A percentile compares a stretch with the other conserved stretches of the same genome.
These are phyloP conservation scores for Nycticorax nycticorax DNA, from an alignment of 2,113 vertebrate species.

Conservation along the genomic window DNA sequence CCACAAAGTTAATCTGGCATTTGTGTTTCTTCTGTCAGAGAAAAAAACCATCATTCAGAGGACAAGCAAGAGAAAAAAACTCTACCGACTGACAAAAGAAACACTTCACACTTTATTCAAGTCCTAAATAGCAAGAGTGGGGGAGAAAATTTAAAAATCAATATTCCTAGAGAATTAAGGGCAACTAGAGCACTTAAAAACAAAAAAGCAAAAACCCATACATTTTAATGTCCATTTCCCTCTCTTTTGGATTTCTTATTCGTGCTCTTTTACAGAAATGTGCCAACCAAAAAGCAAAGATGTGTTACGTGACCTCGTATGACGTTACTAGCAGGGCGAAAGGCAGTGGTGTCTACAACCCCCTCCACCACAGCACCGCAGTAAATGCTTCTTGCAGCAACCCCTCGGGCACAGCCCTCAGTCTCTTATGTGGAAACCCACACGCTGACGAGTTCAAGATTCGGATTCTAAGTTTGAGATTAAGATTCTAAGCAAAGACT, in stretches of 20 bases:
- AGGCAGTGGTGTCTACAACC: accelerated
- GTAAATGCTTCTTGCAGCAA: accelerated
- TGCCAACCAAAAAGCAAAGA: not conserved
- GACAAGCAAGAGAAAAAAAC: too few species aligned
- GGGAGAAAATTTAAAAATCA: not conserved
- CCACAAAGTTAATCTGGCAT: not conserved
- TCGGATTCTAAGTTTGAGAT: not conserved
- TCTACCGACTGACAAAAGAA: not conserved
- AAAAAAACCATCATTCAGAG: not conserved
- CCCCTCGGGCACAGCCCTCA: not conserved
- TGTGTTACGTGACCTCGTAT: accelerated
- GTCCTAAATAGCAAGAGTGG: not conserved
- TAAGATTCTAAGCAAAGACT: not conserved
- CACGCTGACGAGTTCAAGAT: accelerated
- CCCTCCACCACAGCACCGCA: not conserved
- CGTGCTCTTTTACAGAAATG: accelerated
- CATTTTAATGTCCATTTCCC: accelerated
- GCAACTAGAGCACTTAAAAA: not conserved
- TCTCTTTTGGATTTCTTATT: not conserved
- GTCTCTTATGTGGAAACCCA: accelerated
- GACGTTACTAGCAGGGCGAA: accelerated
- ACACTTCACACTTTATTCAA: not conserved
- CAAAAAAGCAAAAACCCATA: not conserved
- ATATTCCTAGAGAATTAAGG: not conserved
- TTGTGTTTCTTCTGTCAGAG: not conserved